Evolutionary conservation across 2,797 vertebrate genomes (phyloP).

Genomic region (Cryptoblepharus egeriae): DNA sequence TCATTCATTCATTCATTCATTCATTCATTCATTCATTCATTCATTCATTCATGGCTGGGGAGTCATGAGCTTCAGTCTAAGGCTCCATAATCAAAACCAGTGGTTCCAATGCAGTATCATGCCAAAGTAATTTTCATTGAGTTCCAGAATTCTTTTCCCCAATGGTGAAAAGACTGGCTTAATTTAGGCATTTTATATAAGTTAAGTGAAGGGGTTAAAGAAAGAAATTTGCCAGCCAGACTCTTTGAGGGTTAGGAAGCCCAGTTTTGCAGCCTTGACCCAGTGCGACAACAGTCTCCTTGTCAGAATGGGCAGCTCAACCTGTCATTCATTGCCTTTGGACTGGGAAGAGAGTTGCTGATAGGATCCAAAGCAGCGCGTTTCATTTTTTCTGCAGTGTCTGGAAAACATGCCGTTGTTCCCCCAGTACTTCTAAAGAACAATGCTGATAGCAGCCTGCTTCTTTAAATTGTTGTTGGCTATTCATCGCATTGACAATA

Average conservation of each 20-base stretch:
- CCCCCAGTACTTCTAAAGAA: conserved; percentile 50
- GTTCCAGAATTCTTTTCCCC: conserved; percentile 41
- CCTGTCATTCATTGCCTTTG: conserved; percentile 62
- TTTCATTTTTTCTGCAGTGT: conserved; percentile 54
- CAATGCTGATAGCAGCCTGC: conserved; percentile 62
- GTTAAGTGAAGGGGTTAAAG: conserved; percentile 64
- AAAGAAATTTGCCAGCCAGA: conserved; percentile 40
- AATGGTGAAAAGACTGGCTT: conserved; percentile 47
- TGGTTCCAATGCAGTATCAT: conserved; percentile 10
- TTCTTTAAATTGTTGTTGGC: conserved; percentile 54
- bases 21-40: too few relatives aligned
- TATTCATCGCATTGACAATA: conserved; percentile 63
- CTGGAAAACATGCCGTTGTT: conserved; percentile 49
- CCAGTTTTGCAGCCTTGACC: conserved; percentile 36
- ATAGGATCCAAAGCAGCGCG: conserved; percentile 69
- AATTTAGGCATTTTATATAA: conserved; percentile 68
- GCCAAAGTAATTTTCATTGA: conserved; percentile 59
- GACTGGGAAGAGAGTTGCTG: conserved; percentile 62
- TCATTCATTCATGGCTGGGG: neutral
- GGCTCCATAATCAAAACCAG: neutral
- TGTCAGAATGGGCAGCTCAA: conserved; percentile 59
- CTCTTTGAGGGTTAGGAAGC: conserved; percentile 33
- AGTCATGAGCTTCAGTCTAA: neutral
- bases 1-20: too few relatives aligned
- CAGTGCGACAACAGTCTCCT: conserved; percentile 59